Percentiles rank a stretch among this genome's conserved stretches.
Conservation (phyloP, 2,888 invertebrate genomes). For the Eristalis arbustorum region DNA sequence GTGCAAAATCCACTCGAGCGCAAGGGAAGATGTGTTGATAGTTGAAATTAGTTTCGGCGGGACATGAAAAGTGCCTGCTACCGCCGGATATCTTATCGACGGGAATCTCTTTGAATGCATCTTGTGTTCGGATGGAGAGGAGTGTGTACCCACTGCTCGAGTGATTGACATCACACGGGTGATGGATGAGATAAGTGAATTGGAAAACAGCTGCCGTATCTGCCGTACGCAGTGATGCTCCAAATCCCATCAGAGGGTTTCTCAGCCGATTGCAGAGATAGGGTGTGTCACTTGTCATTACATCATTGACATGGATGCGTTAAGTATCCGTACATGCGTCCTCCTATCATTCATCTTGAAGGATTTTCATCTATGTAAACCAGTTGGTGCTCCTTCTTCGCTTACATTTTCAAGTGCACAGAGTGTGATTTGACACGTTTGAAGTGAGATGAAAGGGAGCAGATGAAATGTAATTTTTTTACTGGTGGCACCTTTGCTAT, state of each 20-base stretch:
- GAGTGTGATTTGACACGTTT: no score
- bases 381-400: not conserved
- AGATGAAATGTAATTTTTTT: no score
- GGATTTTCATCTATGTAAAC: not conserved
- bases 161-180: slow-evolving; percentile 50
- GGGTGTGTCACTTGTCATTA: slow-evolving; percentile 54
- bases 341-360: not conserved
- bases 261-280: slow-evolving; percentile 53
- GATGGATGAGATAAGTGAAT: slow-evolving; percentile 51
- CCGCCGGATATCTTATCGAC: slow-evolving; percentile 26
- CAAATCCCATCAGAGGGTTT: slow-evolving; percentile 25
- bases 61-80: slow-evolving; percentile 25
- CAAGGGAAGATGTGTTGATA: slow-evolving; percentile 42
- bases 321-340: not conserved
- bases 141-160: slow-evolving; percentile 17
- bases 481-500: no score
- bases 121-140: slow-evolving; percentile 11
- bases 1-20: slow-evolving; percentile 24
- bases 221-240: slow-evolving; percentile 16
- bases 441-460: no score
- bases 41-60: slow-evolving; percentile 36
- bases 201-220: slow-evolving; percentile 38
- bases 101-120: slow-evolving; percentile 14
- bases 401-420: no score
- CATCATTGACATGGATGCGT: slow-evolving; percentile 29